Evolutionary conservation across 2,797 vertebrate species (phyloP).

Genomic region (Anabacerthia variegaticeps): DNA sequence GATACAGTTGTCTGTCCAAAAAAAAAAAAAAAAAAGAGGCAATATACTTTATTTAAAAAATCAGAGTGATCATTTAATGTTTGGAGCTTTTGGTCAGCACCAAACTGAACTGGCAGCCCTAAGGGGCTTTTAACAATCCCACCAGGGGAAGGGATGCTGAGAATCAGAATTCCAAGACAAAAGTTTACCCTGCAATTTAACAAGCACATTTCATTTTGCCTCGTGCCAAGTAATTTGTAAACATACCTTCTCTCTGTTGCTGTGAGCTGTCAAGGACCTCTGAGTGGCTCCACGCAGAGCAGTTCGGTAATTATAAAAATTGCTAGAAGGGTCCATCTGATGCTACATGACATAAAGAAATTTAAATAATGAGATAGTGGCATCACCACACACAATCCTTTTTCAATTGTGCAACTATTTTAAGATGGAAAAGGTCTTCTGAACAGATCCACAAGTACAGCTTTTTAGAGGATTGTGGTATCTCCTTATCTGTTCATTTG

Average conservation of each 20-base stretch:
- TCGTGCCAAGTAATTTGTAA: background rate
- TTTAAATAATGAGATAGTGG: background rate
- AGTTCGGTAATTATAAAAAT: constrained; percentile 96
- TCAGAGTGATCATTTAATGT: background rate
- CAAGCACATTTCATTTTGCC: background rate
- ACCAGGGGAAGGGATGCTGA: background rate
- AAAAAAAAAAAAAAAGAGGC: background rate
- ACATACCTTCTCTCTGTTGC: constrained; percentile 91
- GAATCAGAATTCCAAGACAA: background rate
- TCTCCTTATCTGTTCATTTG: fast-evolving
- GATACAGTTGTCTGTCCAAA: background rate
- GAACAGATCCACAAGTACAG: background rate
- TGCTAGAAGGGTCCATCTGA: constrained; percentile 98
- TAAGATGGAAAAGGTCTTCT: background rate
- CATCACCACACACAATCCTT: background rate
- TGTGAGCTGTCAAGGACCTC: constrained; percentile 90
- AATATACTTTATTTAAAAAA: background rate
- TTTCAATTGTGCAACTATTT: background rate
- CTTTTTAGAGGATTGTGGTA: background rate
- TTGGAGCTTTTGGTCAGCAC: background rate
- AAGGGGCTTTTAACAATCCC: background rate
- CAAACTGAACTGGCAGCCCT: background rate
- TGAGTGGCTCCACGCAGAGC: constrained; percentile 91
- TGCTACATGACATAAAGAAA: constrained; percentile 76
- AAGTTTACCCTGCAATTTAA: background rate